Evolutionary conservation across 2,888 invertebrate genomes (phyloP), one percentile per base, ranked within the genome.

Genomic region (Brenthis ino): DNA sequence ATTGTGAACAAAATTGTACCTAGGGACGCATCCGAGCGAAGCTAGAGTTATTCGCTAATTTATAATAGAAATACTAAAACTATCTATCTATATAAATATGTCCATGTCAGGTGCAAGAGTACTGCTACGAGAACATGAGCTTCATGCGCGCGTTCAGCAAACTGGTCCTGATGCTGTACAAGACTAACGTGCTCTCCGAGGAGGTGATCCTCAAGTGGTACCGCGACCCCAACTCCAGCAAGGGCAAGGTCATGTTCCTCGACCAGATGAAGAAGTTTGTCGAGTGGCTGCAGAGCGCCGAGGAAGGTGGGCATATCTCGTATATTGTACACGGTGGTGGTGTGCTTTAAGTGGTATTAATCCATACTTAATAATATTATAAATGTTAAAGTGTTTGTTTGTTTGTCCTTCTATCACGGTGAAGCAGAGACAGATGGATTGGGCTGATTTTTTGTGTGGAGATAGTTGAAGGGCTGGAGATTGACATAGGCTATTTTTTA

Each of bases 131-230:
- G 87, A 99, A 99, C 94, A 99, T 99, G 98, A 98, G 97, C 89
- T 99, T 99, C 92, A 98, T 99, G 98, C 98, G 98, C 87, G 98
- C 98, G 88, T 99, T 99, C 95, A 98, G 98, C 89, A 99, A 99
- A 94, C 98, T 99, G 82, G 96, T 99, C 82, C 95, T 99, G 91
- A 95, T 99, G 85, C 96, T 99, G 93, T 99, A 99, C 94, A 98
- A 98, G 95, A 97, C 97, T 82, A 98, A 99, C 89, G 97, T 99
- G 74, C 94, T 99, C 78, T 97, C 98, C 43, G 99, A 99, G 94
- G 98, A 98, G 93, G 96, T 96, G 76, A 98, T 99, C 86, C 94
- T 99, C 81, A 98, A 97, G 92, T 99, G 99, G 99, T 99, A 97
- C 94, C 97, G 97, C 88, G 98, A 98, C 79, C 95, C 96, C 77